Percentiles rank a stretch among this genome's conserved stretches.
phyloP scores from a whole-genome alignment of 1,140 invertebrate species.

The Meloidogyne hapla region DNA sequence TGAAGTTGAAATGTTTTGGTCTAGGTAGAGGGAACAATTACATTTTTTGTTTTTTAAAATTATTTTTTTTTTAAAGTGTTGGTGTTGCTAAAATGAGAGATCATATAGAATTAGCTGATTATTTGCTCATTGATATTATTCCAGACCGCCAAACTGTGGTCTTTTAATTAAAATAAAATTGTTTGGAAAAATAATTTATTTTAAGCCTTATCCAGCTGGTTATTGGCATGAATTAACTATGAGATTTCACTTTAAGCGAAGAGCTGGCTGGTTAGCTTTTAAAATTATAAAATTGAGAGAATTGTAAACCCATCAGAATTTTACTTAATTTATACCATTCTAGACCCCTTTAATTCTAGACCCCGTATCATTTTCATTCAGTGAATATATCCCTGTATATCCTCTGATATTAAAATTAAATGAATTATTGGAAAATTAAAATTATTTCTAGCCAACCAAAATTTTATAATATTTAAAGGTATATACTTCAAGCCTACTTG shows the following conservation, averaged over 20 bases:
- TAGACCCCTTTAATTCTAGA: too few relatives aligned
- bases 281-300: neutral
- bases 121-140: conserved; percentile 54
- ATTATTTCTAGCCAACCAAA: too few relatives aligned
- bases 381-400: too few relatives aligned
- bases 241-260: conserved; percentile 59
- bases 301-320: too few relatives aligned
- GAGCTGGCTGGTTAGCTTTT: conserved; percentile 61
- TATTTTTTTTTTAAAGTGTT: conserved; percentile 46
- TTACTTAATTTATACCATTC: too few relatives aligned
- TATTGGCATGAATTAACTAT: conserved; percentile 64
- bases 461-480: conserved; percentile 16
- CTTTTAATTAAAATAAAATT: conserved; percentile 18
- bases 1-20: conserved; percentile 41
- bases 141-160: conserved; percentile 54
- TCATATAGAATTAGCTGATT: conserved; percentile 64
- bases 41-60: neutral
- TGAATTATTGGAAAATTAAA: too few relatives aligned
- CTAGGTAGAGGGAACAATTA: conserved; percentile 2
- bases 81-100: conserved; percentile 61
- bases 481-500: conserved; percentile 61
- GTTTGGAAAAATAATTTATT: conserved; percentile 21
- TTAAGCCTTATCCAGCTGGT: conserved; percentile 61
- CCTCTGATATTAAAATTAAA: too few relatives aligned
- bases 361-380: too few relatives aligned